Evolutionary conservation across 2,888 invertebrate genomes (phyloP).

Genomic region (Hylaea fasciaria): DNA sequence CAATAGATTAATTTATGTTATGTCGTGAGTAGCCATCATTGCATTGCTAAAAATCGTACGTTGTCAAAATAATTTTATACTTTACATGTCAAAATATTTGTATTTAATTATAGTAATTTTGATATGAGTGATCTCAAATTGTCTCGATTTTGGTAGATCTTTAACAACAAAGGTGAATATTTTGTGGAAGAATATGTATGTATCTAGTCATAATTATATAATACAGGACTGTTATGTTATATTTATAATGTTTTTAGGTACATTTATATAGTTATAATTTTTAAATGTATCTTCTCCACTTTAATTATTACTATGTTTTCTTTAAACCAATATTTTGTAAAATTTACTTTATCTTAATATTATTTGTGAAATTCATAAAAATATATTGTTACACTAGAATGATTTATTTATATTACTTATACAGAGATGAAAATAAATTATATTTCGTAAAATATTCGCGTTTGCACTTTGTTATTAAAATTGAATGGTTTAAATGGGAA

Average conservation of each 20-base stretch:
- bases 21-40: too few relatives aligned
- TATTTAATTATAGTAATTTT: constrained; percentile 17
- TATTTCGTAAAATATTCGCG: constrained; percentile 25
- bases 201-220: constrained; percentile 28
- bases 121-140: constrained; percentile 28
- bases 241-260: background rate
- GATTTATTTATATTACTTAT: too few relatives aligned
- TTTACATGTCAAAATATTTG: background rate
- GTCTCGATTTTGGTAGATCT: constrained; percentile 32
- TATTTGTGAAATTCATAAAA: background rate
- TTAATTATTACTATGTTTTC: background rate
- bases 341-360: too few relatives aligned
- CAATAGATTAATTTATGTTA: too few relatives aligned
- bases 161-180: constrained; percentile 27
- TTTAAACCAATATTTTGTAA: too few relatives aligned
- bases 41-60: too few relatives aligned
- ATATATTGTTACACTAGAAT: background rate
- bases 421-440: background rate
- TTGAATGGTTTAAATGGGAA: too few relatives aligned
- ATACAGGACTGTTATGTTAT: background rate
- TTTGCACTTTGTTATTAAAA: constrained; percentile 11
- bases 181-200: constrained; percentile 22
- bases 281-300: background rate
- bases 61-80: background rate
- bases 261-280: background rate